Conservation (phyloP, 2,888 invertebrate species). For the Lepidocyrtinus sp. region DNA sequence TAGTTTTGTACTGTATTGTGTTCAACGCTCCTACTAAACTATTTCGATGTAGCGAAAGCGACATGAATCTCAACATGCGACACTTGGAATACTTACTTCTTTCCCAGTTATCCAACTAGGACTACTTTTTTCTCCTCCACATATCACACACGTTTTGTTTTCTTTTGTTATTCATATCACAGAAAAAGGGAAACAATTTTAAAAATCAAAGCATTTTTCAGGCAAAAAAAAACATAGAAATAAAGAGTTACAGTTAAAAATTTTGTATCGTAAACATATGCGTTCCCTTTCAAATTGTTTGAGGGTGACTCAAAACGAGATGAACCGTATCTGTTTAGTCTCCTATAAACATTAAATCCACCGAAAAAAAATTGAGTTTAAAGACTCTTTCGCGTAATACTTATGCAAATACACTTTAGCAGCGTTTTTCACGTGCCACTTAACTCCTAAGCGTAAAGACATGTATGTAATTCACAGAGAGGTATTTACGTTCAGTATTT, state of each 20-base stretch:
- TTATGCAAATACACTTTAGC: conserved; percentile 26
- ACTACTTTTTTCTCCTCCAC: not conserved
- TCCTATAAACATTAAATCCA: not conserved
- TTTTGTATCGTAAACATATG: conserved; percentile 19
- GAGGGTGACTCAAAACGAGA: conserved; percentile 11
- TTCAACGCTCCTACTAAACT: conserved; percentile 15
- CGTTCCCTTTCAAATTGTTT: conserved; percentile 5
- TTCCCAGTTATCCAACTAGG: conserved; percentile 30
- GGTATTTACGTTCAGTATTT: not conserved
- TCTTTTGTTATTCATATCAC: not conserved
- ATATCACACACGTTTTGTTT: not conserved
- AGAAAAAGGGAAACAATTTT: conserved; percentile 16
- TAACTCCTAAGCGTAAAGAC: not conserved
- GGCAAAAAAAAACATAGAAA: conserved; percentile 24
- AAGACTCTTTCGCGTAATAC: conserved; percentile 13
- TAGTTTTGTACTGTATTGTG: not conserved
- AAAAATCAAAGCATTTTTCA: conserved; percentile 23
- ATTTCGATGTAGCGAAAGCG: conserved; percentile 36
- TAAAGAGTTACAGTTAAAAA: too few relatives aligned
- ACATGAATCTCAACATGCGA: conserved; percentile 15
- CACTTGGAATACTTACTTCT: conserved; percentile 29
- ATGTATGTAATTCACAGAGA: not conserved
- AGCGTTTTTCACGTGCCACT: conserved; percentile 23
- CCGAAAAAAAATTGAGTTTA: not conserved
- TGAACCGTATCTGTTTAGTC: conserved; percentile 26